phyloP scores from a whole-genome alignment of 1,140 invertebrate species.

The Arctopsyche grandis region DNA sequence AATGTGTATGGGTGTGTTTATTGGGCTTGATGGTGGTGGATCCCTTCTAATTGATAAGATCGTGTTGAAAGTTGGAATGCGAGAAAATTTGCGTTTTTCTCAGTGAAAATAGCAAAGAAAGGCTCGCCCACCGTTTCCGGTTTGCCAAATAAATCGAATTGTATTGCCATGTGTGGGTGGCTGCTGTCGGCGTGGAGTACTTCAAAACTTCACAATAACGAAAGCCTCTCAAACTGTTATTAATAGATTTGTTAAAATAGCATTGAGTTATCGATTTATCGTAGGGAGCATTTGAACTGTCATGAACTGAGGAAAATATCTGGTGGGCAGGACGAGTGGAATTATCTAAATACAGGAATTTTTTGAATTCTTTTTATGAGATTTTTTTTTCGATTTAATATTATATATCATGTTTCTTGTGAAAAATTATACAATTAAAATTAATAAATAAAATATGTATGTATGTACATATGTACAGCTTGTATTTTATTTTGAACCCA shows the following conservation, averaged over 20 bases:
- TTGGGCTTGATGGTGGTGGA: not conserved
- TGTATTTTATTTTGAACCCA: no score
- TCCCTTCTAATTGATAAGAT: not conserved
- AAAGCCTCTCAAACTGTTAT: conserved; percentile 18
- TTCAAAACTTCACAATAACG: conserved; percentile 36
- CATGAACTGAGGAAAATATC: no score
- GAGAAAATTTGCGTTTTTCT: conserved; percentile 29
- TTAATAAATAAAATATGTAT: no score
- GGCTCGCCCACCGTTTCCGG: conserved; percentile 18
- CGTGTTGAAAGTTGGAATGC: not conserved
- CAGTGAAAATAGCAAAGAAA: not conserved
- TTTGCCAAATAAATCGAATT: conserved; percentile 40
- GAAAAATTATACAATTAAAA: no score
- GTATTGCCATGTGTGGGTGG: conserved; percentile 39
- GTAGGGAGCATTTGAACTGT: no score
- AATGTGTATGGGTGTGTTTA: not conserved
- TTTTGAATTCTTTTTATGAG: no score
- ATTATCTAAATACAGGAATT: no score
- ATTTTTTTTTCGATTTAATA: no score
- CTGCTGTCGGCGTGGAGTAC: conserved; percentile 4
- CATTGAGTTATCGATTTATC: no score
- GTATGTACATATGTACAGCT: no score
- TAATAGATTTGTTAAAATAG: not conserved
- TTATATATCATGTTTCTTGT: no score
- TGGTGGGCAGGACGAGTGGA: no score